A percentile compares a stretch with the other conserved stretches of the same genome.
These are phyloP conservation scores for Euproctis similis DNA, from an alignment of 2,888 invertebrate species.

Conservation along the genomic window DNA sequence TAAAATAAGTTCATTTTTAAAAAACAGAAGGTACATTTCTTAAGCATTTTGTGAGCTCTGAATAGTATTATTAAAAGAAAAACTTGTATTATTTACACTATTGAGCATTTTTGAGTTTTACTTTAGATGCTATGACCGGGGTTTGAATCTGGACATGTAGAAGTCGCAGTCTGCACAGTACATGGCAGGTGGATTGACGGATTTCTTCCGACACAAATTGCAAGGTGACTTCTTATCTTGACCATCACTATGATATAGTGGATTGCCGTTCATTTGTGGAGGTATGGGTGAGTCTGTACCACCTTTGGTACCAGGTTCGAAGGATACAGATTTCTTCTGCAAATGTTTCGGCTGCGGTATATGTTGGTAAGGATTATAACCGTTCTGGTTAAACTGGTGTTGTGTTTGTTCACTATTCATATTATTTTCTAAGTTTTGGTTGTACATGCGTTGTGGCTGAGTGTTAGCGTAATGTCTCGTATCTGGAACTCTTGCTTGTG, in stretches of 20 bases:
- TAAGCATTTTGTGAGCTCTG: constrained; percentile 14
- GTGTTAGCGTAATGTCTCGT: constrained; percentile 49
- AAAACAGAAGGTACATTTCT: constrained; percentile 20
- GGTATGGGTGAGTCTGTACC: constrained; percentile 73
- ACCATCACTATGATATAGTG: constrained; percentile 33
- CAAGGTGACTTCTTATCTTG: constrained; percentile 80
- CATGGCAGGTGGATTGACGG: constrained; percentile 83
- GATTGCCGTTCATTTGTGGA: constrained; percentile 50
- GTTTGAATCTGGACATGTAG: constrained; percentile 91
- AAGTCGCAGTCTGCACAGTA: constrained; percentile 95
- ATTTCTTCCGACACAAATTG: constrained; percentile 90
- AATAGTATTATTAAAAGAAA: constrained; percentile 9
- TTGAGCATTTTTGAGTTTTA: constrained; percentile 15
- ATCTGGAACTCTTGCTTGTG: constrained; percentile 41
- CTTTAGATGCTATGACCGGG: constrained; percentile 64
- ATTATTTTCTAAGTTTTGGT: constrained; percentile 46
- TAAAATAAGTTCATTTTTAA: constrained; percentile 12
- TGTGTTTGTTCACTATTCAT: constrained; percentile 38
- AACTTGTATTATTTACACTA: constrained; percentile 14
- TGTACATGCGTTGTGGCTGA: constrained; percentile 57
- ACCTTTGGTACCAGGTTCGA: constrained; percentile 83
- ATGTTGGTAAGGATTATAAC: constrained; percentile 78
- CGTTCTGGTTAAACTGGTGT: constrained; percentile 53
- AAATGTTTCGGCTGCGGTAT: constrained; percentile 77
- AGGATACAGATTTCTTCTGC: constrained; percentile 82